Base-by-base conservation (phyloP, 2,888 invertebrate species). In the Zootermopsis nevadensis region DNA sequence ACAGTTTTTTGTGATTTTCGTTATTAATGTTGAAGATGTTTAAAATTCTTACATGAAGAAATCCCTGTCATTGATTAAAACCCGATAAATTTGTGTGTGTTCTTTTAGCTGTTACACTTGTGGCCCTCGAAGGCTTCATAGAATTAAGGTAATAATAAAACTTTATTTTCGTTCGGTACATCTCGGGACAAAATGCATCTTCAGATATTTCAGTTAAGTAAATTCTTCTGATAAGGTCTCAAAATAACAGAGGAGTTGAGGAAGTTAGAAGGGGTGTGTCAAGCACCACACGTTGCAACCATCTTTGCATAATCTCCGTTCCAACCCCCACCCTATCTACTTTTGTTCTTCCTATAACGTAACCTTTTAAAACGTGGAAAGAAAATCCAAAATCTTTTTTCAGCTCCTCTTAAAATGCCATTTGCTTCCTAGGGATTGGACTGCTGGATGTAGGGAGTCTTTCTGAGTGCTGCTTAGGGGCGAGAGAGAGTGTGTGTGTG, bases 321-420 rank as follows among this genome's bases (percentile, higher is more conserved):
- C 53, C 66, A 31, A 33, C 79, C 66, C 55, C 66, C 66, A 27
- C 27, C 31, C 33, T 35, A 31, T 55, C 55, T 55, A 77, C 53
- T 77, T 79, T 66, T 79, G 60, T 79, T 66, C 79, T 79, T 79
- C 66, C 79, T 79, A 66, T 79, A 79, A 79, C 79, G 79, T 79
- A 79, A 79, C 79, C 79, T 79, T 79, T 79, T 79, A 79, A 79
- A 79, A 79, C 79, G 79, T 66, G 79, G 66, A 66, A 79, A 79
- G 66, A 66, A 79, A 79, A 60, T 66, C 79, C 60, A 79, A 79
- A 79, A 79, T 79, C 79, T 66, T 66, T 79, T 66, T 66, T 35
- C 66, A 66, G 66, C 79, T 79, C 82, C 82, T 82, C 82, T 82
- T 82, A 82, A 82, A 82, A 82, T 82, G 82, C 82, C 82, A 82